Evolutionary conservation across 2,888 invertebrate genomes (phyloP).

Genomic region (Amphipyra tragopoginis): DNA sequence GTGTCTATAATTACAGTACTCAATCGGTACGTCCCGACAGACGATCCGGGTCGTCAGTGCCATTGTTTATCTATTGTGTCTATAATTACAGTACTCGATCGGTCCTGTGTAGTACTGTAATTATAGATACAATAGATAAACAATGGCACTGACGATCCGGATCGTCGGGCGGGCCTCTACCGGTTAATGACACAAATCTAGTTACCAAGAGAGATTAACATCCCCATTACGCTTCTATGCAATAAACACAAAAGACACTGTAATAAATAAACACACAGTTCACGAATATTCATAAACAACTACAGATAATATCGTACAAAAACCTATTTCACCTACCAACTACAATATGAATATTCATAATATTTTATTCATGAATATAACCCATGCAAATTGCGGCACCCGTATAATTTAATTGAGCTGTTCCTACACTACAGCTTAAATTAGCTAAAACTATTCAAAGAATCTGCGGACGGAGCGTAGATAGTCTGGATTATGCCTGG

Average conservation of each 20-base stretch:
- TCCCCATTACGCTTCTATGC: conserved; percentile 3
- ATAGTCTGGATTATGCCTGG: conserved; percentile 36
- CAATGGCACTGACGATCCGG: too few species aligned
- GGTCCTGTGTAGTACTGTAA: too few species aligned
- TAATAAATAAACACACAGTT: conserved; percentile 36
- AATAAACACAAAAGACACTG: conserved; percentile 30
- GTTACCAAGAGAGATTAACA: background rate
- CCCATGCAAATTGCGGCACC: conserved; percentile 53
- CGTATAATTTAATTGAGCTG: conserved; percentile 65
- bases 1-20: too few species aligned
- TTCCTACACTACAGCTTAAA: conserved; percentile 58
- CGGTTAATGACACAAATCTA: background rate
- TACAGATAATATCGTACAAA: conserved; percentile 34
- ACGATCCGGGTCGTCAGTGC: too few species aligned
- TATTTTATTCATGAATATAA: conserved; percentile 56
- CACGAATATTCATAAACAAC: conserved; percentile 46
- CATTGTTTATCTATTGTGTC: too few species aligned
- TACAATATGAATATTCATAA: conserved; percentile 58
- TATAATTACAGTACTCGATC: too few species aligned
- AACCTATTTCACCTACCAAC: conserved; percentile 50
- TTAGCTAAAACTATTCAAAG: conserved; percentile 69
- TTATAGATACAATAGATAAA: too few species aligned
- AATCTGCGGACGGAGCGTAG: conserved; percentile 51
- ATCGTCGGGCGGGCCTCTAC: too few species aligned
- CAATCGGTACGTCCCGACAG: too few species aligned